phyloP scores from a whole-genome alignment of 2,113 vertebrate genomes.

The Charina bottae region DNA sequence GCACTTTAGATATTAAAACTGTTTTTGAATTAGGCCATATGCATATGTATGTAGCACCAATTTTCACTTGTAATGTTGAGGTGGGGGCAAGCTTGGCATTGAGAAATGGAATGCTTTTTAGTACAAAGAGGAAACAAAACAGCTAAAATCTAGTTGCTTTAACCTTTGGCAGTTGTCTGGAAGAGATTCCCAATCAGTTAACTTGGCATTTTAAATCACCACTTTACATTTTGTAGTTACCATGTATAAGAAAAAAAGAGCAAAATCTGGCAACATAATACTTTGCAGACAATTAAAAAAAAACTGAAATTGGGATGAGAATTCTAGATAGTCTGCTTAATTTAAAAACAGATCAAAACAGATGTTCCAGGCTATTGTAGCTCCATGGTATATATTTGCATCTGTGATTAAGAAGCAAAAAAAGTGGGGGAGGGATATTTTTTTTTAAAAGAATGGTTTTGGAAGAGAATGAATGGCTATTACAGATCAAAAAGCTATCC shows the following conservation, averaged over 20 bases:
- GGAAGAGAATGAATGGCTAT: slow-evolving; percentile 59
- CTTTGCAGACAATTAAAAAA: slow-evolving; percentile 60
- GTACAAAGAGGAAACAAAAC: slow-evolving; percentile 55
- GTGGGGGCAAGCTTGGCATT: slow-evolving; percentile 56
- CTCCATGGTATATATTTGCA: slow-evolving; percentile 82
- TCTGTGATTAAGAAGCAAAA: slow-evolving; percentile 71
- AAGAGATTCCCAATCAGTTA: slow-evolving; percentile 66
- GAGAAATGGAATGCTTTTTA: slow-evolving; percentile 58
- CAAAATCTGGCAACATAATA: slow-evolving; percentile 73
- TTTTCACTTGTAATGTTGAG: slow-evolving; percentile 38
- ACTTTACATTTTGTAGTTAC: slow-evolving; percentile 60
- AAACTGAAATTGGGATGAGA: slow-evolving; percentile 63
- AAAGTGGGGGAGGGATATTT: background rate
- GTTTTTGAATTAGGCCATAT: slow-evolving; percentile 55
- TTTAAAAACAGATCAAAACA: slow-evolving; percentile 26
- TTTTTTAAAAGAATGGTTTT: slow-evolving; percentile 35
- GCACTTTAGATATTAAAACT: slow-evolving; percentile 48
- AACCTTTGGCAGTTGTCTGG: slow-evolving; percentile 71
- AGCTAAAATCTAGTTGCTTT: slow-evolving; percentile 60
- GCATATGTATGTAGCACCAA: slow-evolving; percentile 47
- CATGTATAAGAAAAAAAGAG: slow-evolving; percentile 65
- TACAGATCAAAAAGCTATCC: slow-evolving; percentile 54
- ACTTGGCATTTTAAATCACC: slow-evolving; percentile 68
- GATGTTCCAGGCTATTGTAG: slow-evolving; percentile 71
- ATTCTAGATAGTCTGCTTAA: slow-evolving; percentile 60